Percentiles rank a stretch among this genome's conserved stretches.
phyloP scores from a whole-genome alignment of 2,113 vertebrate species.

The Colistium nudipinnis region DNA sequence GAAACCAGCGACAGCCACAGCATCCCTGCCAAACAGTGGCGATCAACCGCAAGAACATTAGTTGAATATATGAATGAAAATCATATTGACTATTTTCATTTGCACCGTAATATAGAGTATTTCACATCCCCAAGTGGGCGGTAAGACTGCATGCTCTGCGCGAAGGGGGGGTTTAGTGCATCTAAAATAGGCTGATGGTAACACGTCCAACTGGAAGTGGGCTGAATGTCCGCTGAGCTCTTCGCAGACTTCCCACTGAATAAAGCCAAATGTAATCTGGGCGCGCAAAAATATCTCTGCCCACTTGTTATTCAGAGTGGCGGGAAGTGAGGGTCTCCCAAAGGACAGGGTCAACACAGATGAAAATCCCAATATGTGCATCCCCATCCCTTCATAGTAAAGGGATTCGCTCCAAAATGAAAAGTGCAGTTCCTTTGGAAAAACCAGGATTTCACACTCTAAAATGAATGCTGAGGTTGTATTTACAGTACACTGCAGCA shows the following conservation, averaged over 20 bases:
- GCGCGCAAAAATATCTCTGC: background rate
- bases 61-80: background rate
- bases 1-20: slow-evolving; percentile 95
- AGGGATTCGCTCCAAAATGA: background rate
- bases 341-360: slow-evolving; percentile 1
- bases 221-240: background rate
- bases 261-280: slow-evolving; percentile 21
- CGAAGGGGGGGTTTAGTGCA: too few species aligned
- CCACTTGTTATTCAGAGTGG: slow-evolving; percentile 13
- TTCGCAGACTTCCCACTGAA: background rate
- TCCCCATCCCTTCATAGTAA: background rate
- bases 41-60: background rate
- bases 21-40: slow-evolving; percentile 83
- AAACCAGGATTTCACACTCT: background rate
- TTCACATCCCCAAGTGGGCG: background rate
- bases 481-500: background rate
- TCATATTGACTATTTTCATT: too few species aligned
- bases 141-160: too few species aligned
- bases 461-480: background rate
- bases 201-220: background rate
- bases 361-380: background rate
- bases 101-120: background rate
- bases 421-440: background rate
- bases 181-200: background rate
- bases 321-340: slow-evolving; percentile 20